Percentiles rank a stretch among this genome's conserved stretches.
These are phyloP conservation scores for Scaptodrosophila latifasciaeformis DNA, from an alignment of 2,888 invertebrate genomes.

Conservation along the genomic window DNA sequence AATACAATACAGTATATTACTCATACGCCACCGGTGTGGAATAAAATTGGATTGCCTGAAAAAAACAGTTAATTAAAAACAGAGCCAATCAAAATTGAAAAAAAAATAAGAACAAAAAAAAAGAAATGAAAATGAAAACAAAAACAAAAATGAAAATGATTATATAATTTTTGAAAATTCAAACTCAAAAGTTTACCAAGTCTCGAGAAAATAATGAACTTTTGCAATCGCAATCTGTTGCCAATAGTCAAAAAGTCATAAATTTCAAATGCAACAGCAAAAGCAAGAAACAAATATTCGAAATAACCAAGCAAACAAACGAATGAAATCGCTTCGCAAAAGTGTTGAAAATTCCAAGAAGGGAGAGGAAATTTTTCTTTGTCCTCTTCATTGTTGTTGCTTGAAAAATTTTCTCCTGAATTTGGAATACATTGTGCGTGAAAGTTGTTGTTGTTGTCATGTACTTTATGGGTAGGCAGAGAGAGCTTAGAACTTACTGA, in stretches of 20 bases:
- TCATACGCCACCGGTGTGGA: constrained; percentile 29
- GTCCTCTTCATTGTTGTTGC: not conserved
- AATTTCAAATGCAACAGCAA: constrained; percentile 52
- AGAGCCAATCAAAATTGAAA: too few species aligned
- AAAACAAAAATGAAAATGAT: constrained; percentile 30
- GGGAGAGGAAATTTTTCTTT: constrained; percentile 44
- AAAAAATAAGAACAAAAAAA: too few species aligned
- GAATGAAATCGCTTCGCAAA: constrained; percentile 27
- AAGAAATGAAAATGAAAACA: not conserved
- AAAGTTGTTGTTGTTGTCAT: constrained; percentile 28
- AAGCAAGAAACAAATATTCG: constrained; percentile 26
- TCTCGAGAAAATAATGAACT: constrained; percentile 55
- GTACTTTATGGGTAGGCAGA: constrained; percentile 27
- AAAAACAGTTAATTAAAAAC: too few species aligned
- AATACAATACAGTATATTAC: constrained; percentile 25
- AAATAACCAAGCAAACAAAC: constrained; percentile 19
- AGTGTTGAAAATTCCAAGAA: constrained; percentile 26
- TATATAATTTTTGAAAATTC: constrained; percentile 65
- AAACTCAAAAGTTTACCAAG: constrained; percentile 58
- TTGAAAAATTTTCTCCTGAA: constrained; percentile 12
- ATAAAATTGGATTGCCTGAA: too few species aligned
- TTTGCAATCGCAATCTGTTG: constrained; percentile 60
- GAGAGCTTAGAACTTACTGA: too few species aligned
- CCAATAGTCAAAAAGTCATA: constrained; percentile 68
- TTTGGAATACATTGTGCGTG: constrained; percentile 29